Conservation (phyloP, 2,797 vertebrate genomes). For the Malurus leucopterus region DNA sequence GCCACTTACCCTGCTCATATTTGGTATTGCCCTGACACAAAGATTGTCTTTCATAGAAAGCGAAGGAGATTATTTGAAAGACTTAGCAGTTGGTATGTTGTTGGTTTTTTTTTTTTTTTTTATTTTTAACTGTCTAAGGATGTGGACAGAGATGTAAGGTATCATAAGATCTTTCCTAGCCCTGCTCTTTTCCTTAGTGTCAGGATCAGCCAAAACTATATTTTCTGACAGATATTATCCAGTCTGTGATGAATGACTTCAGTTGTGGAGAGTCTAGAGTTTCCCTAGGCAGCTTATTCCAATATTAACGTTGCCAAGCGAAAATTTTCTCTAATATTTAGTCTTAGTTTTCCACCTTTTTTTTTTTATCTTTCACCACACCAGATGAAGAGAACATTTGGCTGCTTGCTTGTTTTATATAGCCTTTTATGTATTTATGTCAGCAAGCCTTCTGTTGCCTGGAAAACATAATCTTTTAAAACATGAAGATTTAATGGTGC, state of each 20-base stretch:
- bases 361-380: background rate
- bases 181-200: background rate
- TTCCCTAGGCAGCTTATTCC: background rate
- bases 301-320: background rate
- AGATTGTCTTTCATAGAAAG: background rate
- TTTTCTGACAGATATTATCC: background rate
- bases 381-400: background rate
- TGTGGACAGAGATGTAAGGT: background rate
- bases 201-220: background rate
- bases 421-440: background rate
- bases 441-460: background rate
- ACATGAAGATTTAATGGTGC: fast-evolving
- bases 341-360: background rate
- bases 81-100: background rate
- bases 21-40: background rate
- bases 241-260: background rate
- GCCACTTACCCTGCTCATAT: background rate
- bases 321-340: background rate
- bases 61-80: background rate
- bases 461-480: background rate
- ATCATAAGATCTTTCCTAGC: background rate
- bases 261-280: background rate
- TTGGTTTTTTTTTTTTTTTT: too few species aligned
- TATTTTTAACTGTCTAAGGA: background rate
- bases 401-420: background rate